A percentile compares a stretch with the other conserved stretches of the same genome.
These are phyloP conservation scores for Hartigia nigra DNA, from an alignment of 2,888 invertebrate genomes.

Conservation along the genomic window DNA sequence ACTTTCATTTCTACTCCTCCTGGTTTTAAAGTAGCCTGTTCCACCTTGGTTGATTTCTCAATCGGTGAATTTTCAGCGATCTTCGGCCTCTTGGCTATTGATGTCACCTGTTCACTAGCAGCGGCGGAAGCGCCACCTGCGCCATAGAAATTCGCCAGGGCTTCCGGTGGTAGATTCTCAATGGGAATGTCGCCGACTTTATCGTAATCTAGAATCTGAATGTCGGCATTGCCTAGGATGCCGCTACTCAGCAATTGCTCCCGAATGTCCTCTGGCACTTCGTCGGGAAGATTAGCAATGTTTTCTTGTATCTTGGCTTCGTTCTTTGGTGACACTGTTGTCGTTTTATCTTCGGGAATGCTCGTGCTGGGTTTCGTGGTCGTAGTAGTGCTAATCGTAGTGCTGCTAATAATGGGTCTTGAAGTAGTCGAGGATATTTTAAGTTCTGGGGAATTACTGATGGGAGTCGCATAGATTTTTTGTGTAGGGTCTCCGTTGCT, in stretches of 20 bases:
- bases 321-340: constrained; percentile 67
- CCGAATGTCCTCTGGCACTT: constrained; percentile 88
- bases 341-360: constrained; percentile 64
- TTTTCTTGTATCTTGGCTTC: constrained; percentile 67
- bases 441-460: constrained; percentile 45
- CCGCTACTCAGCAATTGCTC: constrained; percentile 86
- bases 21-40: constrained; percentile 63
- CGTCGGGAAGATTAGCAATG: constrained; percentile 77
- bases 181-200: constrained; percentile 88
- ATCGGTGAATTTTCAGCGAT: constrained; percentile 24
- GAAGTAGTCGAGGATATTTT: constrained; percentile 59
- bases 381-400: constrained; percentile 68
- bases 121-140: constrained; percentile 84
- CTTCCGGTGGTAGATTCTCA: constrained; percentile 86
- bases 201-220: constrained; percentile 88
- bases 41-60: constrained; percentile 38
- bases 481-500: constrained; percentile 38
- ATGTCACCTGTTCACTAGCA: constrained; percentile 76
- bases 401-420: constrained; percentile 61
- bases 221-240: constrained; percentile 87
- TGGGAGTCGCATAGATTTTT: constrained; percentile 59
- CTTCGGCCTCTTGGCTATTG: constrained; percentile 69
- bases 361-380: constrained; percentile 69
- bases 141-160: constrained; percentile 86
- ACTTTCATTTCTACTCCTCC: constrained; percentile 86